These are phyloP conservation scores for Ellobius talpinus DNA, from an alignment of 2,113 vertebrate species.

Conservation along the genomic window DNA sequence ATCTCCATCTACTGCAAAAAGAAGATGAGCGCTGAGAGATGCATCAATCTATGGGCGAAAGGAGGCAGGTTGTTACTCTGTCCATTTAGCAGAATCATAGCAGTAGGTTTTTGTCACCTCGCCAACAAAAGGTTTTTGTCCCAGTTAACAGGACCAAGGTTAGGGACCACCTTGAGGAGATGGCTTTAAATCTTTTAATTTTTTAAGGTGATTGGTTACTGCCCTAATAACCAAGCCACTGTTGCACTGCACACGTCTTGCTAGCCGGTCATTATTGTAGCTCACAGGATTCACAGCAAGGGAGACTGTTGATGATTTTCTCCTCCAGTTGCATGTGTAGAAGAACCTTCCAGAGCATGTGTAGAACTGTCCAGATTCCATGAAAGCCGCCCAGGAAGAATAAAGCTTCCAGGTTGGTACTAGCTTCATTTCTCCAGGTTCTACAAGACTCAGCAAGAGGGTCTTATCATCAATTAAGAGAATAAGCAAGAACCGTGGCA, in stretches of 20 bases:
- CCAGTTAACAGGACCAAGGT: background rate
- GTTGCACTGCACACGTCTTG: background rate
- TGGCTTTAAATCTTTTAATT: background rate
- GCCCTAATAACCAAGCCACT: background rate
- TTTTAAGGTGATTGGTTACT: background rate
- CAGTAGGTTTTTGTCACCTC: background rate
- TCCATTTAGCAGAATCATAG: background rate
- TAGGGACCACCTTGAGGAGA: background rate
- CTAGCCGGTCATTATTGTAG: background rate
- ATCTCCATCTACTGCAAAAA: background rate
- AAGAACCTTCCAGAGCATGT: background rate
- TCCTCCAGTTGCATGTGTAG: background rate
- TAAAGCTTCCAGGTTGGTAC: background rate
- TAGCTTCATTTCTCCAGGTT: background rate
- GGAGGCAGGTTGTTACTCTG: background rate
- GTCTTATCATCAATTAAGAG: background rate
- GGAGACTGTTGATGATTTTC: background rate
- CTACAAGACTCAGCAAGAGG: background rate
- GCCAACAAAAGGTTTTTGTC: too few relatives aligned
- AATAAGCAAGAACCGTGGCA: too few relatives aligned
- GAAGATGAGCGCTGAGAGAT: background rate
- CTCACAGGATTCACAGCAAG: background rate
- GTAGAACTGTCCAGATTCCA: background rate
- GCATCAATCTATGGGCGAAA: background rate
- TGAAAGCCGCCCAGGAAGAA: background rate